A percentile compares a stretch with the other conserved stretches of the same genome.
Conservation (phyloP, 2,888 invertebrate genomes). For the Zootermopsis nevadensis region DNA sequence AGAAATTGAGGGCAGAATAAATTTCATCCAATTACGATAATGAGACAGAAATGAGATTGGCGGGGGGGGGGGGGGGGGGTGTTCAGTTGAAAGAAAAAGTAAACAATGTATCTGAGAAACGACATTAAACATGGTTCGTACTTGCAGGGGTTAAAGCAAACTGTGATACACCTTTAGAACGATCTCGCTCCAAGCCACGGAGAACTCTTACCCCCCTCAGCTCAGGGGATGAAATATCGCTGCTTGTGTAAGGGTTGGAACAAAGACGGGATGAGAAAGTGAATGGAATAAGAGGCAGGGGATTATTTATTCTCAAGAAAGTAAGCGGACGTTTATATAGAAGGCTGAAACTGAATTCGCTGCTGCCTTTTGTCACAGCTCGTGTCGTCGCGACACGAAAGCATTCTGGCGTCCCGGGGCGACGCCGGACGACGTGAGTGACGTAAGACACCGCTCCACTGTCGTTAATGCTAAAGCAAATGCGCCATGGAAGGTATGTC, state of each 20-base stretch:
- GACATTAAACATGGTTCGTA: no score
- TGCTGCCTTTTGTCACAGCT: constrained; percentile 32
- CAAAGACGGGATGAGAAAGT: constrained; percentile 20
- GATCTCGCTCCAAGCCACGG: constrained; percentile 9
- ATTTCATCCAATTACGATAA: no score
- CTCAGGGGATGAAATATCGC: constrained; percentile 37
- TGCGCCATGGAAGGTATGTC: no score
- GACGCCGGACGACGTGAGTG: neutral
- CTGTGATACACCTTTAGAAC: no score
- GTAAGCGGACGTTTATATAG: constrained; percentile 39
- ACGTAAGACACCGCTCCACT: neutral
- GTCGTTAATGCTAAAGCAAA: no score
- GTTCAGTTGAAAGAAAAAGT: no score
- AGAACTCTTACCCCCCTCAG: neutral
- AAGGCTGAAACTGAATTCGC: constrained; percentile 41
- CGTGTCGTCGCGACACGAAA: constrained; percentile 1
- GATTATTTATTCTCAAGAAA: constrained; percentile 42
- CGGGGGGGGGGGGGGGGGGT: no score
- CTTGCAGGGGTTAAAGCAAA: no score
- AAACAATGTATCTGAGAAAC: no score
- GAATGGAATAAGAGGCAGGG: constrained; percentile 38
- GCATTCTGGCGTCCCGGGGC: neutral
- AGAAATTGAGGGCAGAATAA: no score
- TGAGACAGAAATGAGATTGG: no score
- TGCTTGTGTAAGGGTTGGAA: neutral